Evolutionary conservation across 2,888 invertebrate genomes (phyloP).

Genomic region (Epinotia nisella): DNA sequence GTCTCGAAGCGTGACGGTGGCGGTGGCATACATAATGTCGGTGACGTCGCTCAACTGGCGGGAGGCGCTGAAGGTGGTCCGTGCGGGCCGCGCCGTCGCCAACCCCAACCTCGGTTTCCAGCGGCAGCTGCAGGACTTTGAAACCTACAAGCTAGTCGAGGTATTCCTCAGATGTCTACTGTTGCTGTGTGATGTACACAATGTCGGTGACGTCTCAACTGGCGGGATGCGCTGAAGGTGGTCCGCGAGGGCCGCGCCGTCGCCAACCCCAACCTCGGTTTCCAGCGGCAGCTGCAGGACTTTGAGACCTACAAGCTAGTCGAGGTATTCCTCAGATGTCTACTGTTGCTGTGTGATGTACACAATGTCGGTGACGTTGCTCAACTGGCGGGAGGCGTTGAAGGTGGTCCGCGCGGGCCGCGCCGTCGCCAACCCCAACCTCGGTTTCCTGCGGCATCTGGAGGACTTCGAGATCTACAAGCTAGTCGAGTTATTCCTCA

Average conservation of each 20-base stretch:
- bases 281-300: conserved; percentile 96
- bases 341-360: conserved; percentile 88
- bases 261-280: no score
- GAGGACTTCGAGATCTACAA: conserved; percentile 94
- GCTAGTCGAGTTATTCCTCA: conserved; percentile 87
- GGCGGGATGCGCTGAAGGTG: conserved; percentile 97
- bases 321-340: conserved; percentile 84
- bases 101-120: conserved; percentile 99
- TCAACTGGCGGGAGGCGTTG: conserved; percentile 96
- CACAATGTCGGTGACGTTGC: conserved; percentile 96
- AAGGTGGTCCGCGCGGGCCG: conserved; percentile 97
- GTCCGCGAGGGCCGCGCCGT: no score
- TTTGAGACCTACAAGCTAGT: conserved; percentile 92
- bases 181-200: conserved; percentile 60
- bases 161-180: conserved; percentile 68
- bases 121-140: conserved; percentile 96
- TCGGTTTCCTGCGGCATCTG: conserved; percentile 97
- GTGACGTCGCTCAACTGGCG: conserved; percentile 95
- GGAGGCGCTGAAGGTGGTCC: conserved; percentile 96
- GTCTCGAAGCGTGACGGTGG: conserved; percentile 98
- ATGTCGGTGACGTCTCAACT: conserved; percentile 97
- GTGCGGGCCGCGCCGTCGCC: conserved; percentile 95
- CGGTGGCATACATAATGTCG: conserved; percentile 98
- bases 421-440: conserved; percentile 97
- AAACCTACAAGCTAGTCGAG: conserved; percentile 90